phyloP scores from a whole-genome alignment of 2,797 vertebrate genomes.

The Linurgus olivaceus region DNA sequence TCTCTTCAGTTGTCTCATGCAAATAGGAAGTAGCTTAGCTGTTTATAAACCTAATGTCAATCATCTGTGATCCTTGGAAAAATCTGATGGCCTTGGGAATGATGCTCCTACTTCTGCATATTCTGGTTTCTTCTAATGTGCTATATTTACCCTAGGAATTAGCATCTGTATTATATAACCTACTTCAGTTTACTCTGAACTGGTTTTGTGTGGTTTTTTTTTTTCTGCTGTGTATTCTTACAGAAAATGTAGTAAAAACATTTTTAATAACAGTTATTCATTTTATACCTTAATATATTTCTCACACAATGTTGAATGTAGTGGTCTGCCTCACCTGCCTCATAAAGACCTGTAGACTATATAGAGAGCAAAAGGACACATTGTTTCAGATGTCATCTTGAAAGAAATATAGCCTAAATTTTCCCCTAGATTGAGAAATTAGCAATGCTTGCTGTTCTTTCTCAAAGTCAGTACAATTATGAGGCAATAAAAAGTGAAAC shows the following conservation, averaged over 20 bases:
- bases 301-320: neutral
- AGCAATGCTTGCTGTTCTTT: neutral
- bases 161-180: neutral
- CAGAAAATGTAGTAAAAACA: neutral
- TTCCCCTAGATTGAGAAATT: neutral
- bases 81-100: neutral
- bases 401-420: neutral
- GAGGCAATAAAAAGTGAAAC: neutral
- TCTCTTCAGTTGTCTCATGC: neutral
- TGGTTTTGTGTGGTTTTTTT: neutral
- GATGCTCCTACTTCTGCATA: neutral
- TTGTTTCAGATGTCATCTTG: neutral
- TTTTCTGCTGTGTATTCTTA: neutral
- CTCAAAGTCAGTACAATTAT: neutral
- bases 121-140: neutral
- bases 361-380: neutral
- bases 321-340: neutral
- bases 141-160: neutral
- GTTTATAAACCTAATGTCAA: neutral
- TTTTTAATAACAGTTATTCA: neutral
- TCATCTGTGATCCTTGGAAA: neutral
- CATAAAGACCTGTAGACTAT: neutral
- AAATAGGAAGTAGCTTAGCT: neutral
- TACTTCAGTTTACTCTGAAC: neutral
- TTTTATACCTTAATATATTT: conserved; percentile 4